These are phyloP conservation scores for Squalus acanthias DNA, from an alignment of 2,797 vertebrate species.

Conservation along the genomic window DNA sequence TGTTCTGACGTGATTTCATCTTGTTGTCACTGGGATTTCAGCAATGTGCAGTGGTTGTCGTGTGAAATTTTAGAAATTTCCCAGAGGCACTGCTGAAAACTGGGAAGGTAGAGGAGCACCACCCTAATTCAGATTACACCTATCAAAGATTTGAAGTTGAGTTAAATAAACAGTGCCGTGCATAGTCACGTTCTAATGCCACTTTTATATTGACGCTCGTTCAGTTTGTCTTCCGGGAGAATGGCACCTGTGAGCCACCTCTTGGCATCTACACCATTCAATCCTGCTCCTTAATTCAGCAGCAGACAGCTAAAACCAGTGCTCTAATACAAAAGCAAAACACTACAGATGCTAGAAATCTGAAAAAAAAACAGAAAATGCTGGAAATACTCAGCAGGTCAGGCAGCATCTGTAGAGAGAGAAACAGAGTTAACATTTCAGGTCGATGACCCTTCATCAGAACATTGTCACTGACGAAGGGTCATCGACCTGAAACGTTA, in stretches of 20 bases:
- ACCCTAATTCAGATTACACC: not conserved
- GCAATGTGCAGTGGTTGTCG: not conserved
- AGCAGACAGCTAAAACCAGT: not conserved
- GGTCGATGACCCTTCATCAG: too few species aligned
- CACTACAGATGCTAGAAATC: too few species aligned
- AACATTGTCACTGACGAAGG: too few species aligned
- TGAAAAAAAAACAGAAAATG: too few species aligned
- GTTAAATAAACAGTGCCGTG: not conserved
- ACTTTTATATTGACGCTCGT: not conserved
- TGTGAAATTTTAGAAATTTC: not conserved
- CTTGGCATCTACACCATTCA: not conserved
- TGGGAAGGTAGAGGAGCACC: not conserved
- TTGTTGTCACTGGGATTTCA: not conserved
- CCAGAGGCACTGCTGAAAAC: not conserved
- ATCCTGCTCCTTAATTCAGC: not conserved
- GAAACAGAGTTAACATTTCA: too few species aligned
- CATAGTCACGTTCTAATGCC: too few species aligned
- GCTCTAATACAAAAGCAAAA: not conserved
- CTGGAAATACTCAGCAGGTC: too few species aligned
- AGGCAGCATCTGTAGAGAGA: too few species aligned
- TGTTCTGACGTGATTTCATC: not conserved
- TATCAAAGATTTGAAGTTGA: not conserved
- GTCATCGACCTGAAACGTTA: too few species aligned
- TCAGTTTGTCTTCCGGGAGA: not conserved
- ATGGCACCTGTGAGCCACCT: not conserved